A percentile compares a stretch with the other conserved stretches of the same genome.
These are phyloP conservation scores for Candoia aspera DNA, from an alignment of 2,113 vertebrate genomes.

Conservation along the genomic window DNA sequence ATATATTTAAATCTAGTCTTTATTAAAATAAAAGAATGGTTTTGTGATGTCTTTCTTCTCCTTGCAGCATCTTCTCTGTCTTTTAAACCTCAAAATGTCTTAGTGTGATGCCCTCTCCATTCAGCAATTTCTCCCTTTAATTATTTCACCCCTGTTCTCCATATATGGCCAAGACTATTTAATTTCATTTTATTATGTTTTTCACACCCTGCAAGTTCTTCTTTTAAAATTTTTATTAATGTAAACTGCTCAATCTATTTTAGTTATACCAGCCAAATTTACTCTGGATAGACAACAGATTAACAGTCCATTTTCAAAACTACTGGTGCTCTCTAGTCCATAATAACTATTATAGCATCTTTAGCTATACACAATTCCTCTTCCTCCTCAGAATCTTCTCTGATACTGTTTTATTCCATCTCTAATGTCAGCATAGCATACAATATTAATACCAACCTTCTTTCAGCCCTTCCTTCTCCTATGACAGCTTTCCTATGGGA, in stretches of 20 bases:
- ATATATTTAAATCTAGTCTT: background rate
- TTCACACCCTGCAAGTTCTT: background rate
- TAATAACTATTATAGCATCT: background rate
- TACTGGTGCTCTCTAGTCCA: background rate
- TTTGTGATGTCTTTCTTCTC: background rate
- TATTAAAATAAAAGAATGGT: background rate
- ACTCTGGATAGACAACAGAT: background rate
- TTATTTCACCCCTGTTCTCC: background rate
- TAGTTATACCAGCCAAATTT: background rate
- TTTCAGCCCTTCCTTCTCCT: background rate
- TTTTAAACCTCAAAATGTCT: background rate
- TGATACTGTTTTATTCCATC: background rate
- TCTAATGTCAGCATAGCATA: background rate
- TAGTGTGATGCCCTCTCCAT: background rate
- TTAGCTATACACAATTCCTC: background rate
- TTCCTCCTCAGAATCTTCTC: background rate
- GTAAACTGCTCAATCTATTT: background rate
- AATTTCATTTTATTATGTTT: background rate
- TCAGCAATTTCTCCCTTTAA: background rate
- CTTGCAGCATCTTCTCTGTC: background rate
- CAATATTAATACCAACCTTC: background rate
- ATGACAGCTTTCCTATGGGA: background rate
- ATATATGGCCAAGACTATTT: background rate
- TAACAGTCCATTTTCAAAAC: background rate
- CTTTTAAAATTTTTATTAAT: background rate